Base-by-base conservation (phyloP, 1,140 invertebrate genomes). In the Pseudomyrmex flavicornis region DNA sequence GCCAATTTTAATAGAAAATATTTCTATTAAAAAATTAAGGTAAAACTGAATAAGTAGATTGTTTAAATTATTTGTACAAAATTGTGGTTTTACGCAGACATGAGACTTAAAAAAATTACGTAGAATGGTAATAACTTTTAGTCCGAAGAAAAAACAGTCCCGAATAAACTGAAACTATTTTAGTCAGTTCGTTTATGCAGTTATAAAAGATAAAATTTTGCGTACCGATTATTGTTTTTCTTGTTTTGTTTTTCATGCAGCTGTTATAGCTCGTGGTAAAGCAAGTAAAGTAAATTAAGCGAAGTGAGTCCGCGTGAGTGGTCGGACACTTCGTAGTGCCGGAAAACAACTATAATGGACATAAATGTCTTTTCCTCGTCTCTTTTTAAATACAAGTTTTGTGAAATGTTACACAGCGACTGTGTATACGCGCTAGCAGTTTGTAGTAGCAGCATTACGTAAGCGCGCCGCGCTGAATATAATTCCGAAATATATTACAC, bases 401-500 rank as follows among this genome's bases (percentile, higher is more conserved):
- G 35, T 20, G 44, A 79, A 22, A 80, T 80, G 54, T 80, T 80
- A 59, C 17, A 70, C 63, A 50, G 58, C 44, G 66, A 46, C 44
- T 50, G 15, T 58, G n/a, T 77, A 69, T 50, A 7, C 35, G 35
- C 35, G 15, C 74, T 13, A 26, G 74, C 65, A 58, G 65, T 69
- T 48, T 65, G 61, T 17, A 12, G 52, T 20, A 59, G 66, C 12
- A 72, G 56, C 12, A 80, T 80, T 70, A 72, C 44, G n/a, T 76
- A 80, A 72, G 20, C 54, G 12, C 54, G 44, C 69, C 44, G 56
- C 22, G 66, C 54, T 80, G 76, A 59, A 80, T 80, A 80, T 80
- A 80, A 80, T 80, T 80, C 66, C 66, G 26, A 80, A 80, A 80
- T 61, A 80, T 80, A 80, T 80, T 80, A 70, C 76, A 26, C 56